A percentile compares a stretch with the other conserved stretches of the same genome.
Conservation (phyloP, 2,797 vertebrate species). For the Dallia pectoralis region DNA sequence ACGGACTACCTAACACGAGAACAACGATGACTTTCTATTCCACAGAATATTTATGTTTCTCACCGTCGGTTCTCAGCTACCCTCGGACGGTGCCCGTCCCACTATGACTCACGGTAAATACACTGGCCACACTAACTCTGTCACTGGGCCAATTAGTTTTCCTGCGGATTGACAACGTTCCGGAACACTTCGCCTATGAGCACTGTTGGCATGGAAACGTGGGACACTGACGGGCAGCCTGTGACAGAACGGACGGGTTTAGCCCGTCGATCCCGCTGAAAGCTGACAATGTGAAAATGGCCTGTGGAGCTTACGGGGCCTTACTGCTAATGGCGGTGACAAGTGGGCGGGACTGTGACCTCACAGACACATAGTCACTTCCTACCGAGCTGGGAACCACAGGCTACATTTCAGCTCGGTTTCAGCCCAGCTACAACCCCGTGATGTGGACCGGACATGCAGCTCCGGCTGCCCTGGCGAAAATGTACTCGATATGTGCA, state of each 20-base stretch:
- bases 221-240: neutral
- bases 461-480: slow-evolving; percentile 29
- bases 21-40: neutral
- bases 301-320: slow-evolving; percentile 25
- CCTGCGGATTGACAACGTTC: neutral
- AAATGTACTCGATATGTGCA: slow-evolving; percentile 11
- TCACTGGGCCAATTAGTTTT: neutral
- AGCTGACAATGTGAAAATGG: neutral
- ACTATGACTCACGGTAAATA: slow-evolving; percentile 26
- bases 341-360: slow-evolving; percentile 31
- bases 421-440: neutral
- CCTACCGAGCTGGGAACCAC: neutral
- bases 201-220: neutral
- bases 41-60: slow-evolving; percentile 15
- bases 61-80: slow-evolving; percentile 41
- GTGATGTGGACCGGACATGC: slow-evolving; percentile 26
- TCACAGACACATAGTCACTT: neutral
- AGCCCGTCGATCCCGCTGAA: neutral
- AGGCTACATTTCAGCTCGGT: neutral
- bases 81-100: neutral
- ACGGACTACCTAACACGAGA: slow-evolving; percentile 17
- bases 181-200: neutral
- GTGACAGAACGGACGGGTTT: neutral
- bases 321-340: slow-evolving; percentile 34
- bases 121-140: neutral